Evolutionary conservation across 2,797 vertebrate genomes (phyloP).

Genomic region (Epinephelus coioides): DNA sequence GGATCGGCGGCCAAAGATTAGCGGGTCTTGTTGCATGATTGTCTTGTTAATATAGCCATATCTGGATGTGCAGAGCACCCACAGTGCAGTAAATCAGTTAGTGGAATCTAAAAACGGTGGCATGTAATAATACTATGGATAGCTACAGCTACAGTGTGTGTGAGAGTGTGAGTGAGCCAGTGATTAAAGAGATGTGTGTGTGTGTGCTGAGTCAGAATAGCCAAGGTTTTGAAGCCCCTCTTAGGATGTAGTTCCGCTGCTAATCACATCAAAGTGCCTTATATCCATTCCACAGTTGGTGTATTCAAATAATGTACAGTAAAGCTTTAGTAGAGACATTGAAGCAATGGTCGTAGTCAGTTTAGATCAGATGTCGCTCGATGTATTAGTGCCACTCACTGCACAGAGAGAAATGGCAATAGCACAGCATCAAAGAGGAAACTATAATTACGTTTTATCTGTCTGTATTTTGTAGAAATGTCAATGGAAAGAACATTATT

Average conservation of each 20-base stretch:
- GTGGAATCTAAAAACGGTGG: conserved; percentile 42
- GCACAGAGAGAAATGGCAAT: conserved; percentile 41
- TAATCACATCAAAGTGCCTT: conserved; percentile 84
- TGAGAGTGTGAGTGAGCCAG: conserved; percentile 7
- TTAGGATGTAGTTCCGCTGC: conserved; percentile 75
- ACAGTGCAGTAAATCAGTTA: conserved; percentile 48
- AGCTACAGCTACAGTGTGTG: conserved; percentile 40
- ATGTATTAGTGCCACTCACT: conserved; percentile 37
- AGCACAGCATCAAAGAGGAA: conserved; percentile 48
- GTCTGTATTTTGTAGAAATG: conserved; percentile 58
- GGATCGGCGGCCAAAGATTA: conserved; percentile 75
- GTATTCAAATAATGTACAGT: conserved; percentile 57
- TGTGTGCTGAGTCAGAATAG: conserved; percentile 22
- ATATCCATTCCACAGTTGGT: conserved; percentile 58
- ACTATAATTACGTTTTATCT: conserved; percentile 33
- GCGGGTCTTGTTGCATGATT: conserved; percentile 79
- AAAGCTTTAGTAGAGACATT: conserved; percentile 54
- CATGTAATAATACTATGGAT: conserved; percentile 55
- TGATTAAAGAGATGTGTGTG: conserved; percentile 19
- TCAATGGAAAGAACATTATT: conserved; percentile 29
- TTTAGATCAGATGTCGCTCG: conserved; percentile 36
- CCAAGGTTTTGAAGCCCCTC: conserved; percentile 51
- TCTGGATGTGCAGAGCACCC: conserved; percentile 61
- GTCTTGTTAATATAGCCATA: conserved; percentile 73
- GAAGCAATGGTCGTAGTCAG: conserved; percentile 43